These are phyloP conservation scores for Oreochromis niloticus DNA, from an alignment of 2,113 vertebrate species.

Conservation along the genomic window DNA sequence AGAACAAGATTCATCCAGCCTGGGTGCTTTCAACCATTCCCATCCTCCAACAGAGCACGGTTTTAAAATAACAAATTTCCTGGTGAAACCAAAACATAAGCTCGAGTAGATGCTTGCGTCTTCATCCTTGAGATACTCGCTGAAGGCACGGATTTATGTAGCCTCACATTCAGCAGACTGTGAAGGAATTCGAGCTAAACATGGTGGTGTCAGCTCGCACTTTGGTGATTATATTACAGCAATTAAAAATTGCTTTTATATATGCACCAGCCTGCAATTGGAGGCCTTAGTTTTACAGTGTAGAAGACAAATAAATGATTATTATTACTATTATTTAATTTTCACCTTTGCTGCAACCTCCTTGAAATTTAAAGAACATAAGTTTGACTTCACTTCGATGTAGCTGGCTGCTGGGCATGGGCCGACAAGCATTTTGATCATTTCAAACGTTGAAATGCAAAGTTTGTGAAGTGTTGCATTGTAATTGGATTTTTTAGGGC, in stretches of 20 bases:
- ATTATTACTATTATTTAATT: neutral
- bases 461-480: conserved; percentile 3
- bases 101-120: neutral
- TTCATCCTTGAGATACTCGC: neutral
- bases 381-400: neutral
- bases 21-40: neutral
- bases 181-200: conserved; percentile 45
- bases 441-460: neutral
- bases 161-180: conserved; percentile 22
- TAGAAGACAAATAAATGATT: neutral
- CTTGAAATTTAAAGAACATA: neutral
- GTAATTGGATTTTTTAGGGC: conserved; percentile 37
- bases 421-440: neutral
- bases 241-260: neutral
- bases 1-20: neutral
- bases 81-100: neutral
- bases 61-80: conserved; percentile 11
- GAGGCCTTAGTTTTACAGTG: neutral
- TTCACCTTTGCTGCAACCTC: neutral
- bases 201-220: neutral
- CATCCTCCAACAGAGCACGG: neutral
- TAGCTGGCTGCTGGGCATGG: neutral
- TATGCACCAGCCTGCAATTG: neutral
- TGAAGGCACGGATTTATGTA: conserved; percentile 19
- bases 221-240: neutral